Evolutionary conservation across 2,797 vertebrate genomes (phyloP).

Genomic region (Poeciliopsis turneri): DNA sequence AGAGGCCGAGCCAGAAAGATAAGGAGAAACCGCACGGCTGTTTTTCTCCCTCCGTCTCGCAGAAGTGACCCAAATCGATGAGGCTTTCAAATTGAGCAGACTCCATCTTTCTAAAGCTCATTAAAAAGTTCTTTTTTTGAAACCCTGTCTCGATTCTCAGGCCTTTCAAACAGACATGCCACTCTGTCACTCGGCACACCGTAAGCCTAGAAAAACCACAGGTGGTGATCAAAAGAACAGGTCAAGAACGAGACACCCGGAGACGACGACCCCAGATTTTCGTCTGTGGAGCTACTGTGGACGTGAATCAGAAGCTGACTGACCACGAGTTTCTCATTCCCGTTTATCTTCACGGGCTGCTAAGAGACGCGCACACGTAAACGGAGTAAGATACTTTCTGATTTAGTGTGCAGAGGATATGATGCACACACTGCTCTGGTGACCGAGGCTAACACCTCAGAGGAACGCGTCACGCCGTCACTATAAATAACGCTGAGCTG

Average conservation of each 20-base stretch:
- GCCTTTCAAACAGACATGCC: slow-evolving; percentile 24
- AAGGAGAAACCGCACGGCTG: slow-evolving; percentile 13
- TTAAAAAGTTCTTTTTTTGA: slow-evolving; percentile 2
- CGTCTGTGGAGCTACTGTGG: slow-evolving; percentile 49
- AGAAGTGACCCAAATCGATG: slow-evolving; percentile 4
- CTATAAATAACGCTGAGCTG: slow-evolving; percentile 2
- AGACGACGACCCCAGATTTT: slow-evolving; percentile 74
- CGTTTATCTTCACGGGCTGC: slow-evolving; percentile 45
- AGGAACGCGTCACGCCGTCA: slow-evolving; percentile 37
- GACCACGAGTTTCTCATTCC: slow-evolving; percentile 62
- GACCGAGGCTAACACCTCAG: slow-evolving; percentile 37
- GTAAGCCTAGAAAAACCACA: slow-evolving; percentile 48
- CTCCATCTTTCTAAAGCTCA: slow-evolving; percentile 15
- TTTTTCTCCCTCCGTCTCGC: slow-evolving; percentile 11
- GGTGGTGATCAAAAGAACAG: slow-evolving; percentile 54
- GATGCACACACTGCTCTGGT: slow-evolving; percentile 50
- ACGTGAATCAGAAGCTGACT: slow-evolving; percentile 75
- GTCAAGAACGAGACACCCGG: slow-evolving; percentile 63
- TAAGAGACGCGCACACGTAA: slow-evolving; percentile 18
- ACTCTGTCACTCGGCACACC: slow-evolving; percentile 44
- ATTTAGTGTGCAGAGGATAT: slow-evolving; percentile 57
- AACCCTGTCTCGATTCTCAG: slow-evolving; percentile 1
- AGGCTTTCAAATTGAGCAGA: slow-evolving; percentile 14
- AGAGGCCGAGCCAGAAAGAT: slow-evolving; percentile 26
- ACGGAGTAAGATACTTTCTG: slow-evolving; percentile 24